Base-by-base conservation (phyloP, 2,113 vertebrate genomes). In the Tenebrosternarchus preto region DNA sequence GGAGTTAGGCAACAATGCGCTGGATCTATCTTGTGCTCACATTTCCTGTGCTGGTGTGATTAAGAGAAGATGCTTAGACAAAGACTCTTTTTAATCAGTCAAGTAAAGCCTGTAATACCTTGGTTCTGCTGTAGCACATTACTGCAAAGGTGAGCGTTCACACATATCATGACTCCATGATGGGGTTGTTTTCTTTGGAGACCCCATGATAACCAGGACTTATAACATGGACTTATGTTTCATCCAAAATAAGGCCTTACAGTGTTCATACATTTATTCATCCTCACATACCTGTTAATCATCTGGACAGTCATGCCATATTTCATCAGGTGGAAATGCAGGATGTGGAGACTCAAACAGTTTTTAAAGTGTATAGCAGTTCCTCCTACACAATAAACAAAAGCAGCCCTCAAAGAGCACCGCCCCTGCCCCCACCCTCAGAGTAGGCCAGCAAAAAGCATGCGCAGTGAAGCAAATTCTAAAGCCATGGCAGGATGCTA, bases 301-400 rank as follows among this genome's bases (percentile, higher is more conserved):
- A 71, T 61, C 39, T 36, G 66, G 76, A 71, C 76, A 16, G 33
- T 76, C 53, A 19, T 61, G 33, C 63, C 16, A 60, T 29, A 67
- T 27, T 77, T 77, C 80, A 61, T n/a, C 57, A 56, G 67, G 57
- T 72, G 56, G 39, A 72, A 71, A 59, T 22, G 11, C 60, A 36
- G 73, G 75, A 77, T 70, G 64, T 63, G 5, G 31, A 78, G 46
- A 70, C 29, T 67, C 80, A 82, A 76, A 76, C 19, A 43, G 36
- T 81, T 76, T 56, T 76, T 56, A 68, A 67, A 70, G 71, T 50
- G 72, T 19, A 67, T 76, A 29, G 63, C 66, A 82, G 11, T 9
- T 50, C 43, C 1, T 50, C 43, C 12, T 50, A 12, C 12, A 50
- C 2, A 50, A 50, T 50, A 12, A 50, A 15, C 43, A 50, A 50